Conservation (phyloP, 2,113 vertebrate species). For the Paedocypris sp. region DNA sequence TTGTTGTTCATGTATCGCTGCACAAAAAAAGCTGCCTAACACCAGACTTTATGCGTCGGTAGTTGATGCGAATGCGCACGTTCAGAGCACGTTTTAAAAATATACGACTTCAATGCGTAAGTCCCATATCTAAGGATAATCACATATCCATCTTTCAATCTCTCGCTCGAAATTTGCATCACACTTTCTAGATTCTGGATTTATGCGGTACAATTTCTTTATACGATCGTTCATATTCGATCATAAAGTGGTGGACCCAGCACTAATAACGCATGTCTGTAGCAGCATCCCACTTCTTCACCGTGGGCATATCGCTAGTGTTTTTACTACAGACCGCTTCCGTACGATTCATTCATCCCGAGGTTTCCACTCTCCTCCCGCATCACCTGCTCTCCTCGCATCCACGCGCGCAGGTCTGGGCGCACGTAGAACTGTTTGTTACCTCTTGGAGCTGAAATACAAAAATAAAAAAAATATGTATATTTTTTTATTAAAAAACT, state of each 20-base stretch:
- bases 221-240: no score
- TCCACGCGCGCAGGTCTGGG: constrained; percentile 43
- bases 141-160: constrained; percentile 37
- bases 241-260: constrained; percentile 44
- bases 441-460: constrained; percentile 25
- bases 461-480: constrained; percentile 15
- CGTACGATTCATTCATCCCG: constrained; percentile 72
- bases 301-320: constrained; percentile 64
- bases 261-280: constrained; percentile 32
- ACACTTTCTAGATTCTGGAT: no score
- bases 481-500: background rate
- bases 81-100: no score
- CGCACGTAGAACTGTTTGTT: constrained; percentile 34
- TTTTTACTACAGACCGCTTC: constrained; percentile 65
- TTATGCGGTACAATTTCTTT: no score
- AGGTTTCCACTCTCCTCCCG: constrained; percentile 50
- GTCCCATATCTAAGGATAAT: no score
- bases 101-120: no score
- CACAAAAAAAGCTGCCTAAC: no score
- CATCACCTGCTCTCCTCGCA: constrained; percentile 61
- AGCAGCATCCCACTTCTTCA: constrained; percentile 52
- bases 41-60: no score
- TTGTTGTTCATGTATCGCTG: no score
- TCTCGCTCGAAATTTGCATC: constrained; percentile 8
- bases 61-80: no score